Evolutionary conservation across 1,140 invertebrate species (phyloP).

Genomic region (Nephila pilipes): DNA sequence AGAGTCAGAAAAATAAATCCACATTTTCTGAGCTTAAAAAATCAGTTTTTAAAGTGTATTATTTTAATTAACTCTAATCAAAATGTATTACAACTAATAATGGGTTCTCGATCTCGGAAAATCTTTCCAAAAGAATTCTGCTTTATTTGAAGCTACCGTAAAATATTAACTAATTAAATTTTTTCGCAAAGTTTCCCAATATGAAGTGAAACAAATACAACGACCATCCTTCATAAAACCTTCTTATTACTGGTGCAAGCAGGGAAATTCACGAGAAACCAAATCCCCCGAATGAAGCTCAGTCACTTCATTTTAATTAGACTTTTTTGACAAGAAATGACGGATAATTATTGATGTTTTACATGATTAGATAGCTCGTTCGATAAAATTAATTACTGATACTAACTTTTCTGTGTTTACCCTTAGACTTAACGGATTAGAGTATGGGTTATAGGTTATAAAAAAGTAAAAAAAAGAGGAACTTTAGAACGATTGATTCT

Average conservation of each 20-base stretch:
- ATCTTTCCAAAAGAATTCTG: background rate
- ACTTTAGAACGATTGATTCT: background rate
- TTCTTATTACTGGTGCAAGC: background rate
- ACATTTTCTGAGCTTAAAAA: background rate
- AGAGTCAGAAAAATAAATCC: no score
- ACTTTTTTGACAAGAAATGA: no score
- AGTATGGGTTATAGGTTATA: background rate
- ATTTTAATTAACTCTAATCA: conserved; percentile 51
- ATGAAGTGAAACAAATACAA: conserved; percentile 49
- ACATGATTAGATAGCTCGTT: no score
- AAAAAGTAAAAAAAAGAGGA: background rate
- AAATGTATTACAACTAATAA: conserved; percentile 47
- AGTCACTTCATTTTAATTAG: conserved; percentile 61
- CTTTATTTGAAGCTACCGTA: conserved; percentile 7
- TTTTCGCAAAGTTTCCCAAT: background rate
- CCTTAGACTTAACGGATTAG: conserved; percentile 18
- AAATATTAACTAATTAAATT: conserved; percentile 53
- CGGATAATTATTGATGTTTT: no score
- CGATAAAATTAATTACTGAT: conserved; percentile 53
- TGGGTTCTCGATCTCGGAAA: background rate
- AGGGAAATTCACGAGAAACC: background rate
- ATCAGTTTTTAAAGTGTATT: conserved; percentile 20
- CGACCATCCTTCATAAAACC: conserved; percentile 3
- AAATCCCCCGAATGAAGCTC: background rate
- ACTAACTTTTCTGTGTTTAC: background rate